Evolutionary conservation across 2,797 vertebrate genomes (phyloP).

Genomic region (Myotis daubentonii): DNA sequence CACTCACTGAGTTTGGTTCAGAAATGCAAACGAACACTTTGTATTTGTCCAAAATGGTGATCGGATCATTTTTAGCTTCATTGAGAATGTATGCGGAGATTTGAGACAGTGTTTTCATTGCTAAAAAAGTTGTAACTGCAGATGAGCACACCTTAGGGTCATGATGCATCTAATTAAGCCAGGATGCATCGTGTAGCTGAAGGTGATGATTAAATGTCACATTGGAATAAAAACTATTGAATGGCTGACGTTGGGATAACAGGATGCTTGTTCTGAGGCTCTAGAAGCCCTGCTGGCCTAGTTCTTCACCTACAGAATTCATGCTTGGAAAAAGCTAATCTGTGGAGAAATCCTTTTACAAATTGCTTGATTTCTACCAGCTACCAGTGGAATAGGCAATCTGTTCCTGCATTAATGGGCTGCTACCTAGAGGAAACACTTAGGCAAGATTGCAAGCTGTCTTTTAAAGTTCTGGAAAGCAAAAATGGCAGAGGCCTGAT

Average conservation of each 20-base stretch:
- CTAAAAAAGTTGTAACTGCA: neutral
- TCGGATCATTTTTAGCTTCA: slow-evolving; percentile 11
- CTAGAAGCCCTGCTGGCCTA: neutral
- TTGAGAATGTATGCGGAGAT: neutral
- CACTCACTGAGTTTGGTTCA: neutral
- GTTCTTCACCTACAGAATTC: slow-evolving; percentile 53
- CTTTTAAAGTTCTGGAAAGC: slow-evolving; percentile 50
- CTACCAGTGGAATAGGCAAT: slow-evolving; percentile 60
- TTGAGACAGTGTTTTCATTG: neutral
- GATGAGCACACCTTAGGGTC: neutral
- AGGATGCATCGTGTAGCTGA: neutral
- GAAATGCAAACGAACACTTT: neutral
- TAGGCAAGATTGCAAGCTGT: slow-evolving; percentile 43
- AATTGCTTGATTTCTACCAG: slow-evolving; percentile 50
- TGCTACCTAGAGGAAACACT: slow-evolving; percentile 60
- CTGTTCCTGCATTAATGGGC: slow-evolving; percentile 60
- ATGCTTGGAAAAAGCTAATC: slow-evolving; percentile 45
- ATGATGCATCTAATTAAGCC: neutral
- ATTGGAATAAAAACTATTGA: neutral
- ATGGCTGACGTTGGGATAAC: neutral
- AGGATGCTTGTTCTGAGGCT: neutral
- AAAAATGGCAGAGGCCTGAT: slow-evolving; percentile 25
- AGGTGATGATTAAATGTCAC: neutral
- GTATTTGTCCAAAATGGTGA: neutral
- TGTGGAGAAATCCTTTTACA: slow-evolving; percentile 62